Base-by-base conservation (phyloP, 2,888 invertebrate genomes). In the Acanthococcus lagerstroemiae region DNA sequence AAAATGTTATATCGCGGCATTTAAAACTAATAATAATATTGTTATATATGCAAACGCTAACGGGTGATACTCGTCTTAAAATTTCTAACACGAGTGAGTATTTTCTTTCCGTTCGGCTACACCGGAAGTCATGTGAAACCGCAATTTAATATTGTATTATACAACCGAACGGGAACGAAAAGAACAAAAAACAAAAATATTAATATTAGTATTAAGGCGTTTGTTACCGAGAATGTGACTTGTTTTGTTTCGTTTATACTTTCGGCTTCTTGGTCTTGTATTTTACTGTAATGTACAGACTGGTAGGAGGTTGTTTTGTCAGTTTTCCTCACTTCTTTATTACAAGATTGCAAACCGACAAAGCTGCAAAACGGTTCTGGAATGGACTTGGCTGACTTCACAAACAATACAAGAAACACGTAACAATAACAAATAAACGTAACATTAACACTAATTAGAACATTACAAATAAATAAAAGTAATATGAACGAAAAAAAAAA, bases 271-370 rank as follows among this genome's bases (percentile, higher is more conserved):
- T 52, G 21, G 54, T 63, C 26, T 52, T 63, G 54, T 63, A 63
- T 63, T 54, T 63, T 63, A 63, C 63, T 63, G 63, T 63, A 63
- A 24, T 54, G 63, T 44, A 63, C 54, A 63, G 63, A 54, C 63
- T 37, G 63, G 54, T 37, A 54, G 30, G 27, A 27, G 24, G 52
- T 63, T 19, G 63, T 52, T 54, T 63, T 63, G 21, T 63, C 63
- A 44, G 52, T 52, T 54, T 63, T 63, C 54, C 54, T 50, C 30
- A 54, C 27, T 63, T 63, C 63, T 6, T 63, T 63, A 63, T 19
- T 21, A 50, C 50, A 50, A 19, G 52, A 50, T 52, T 37, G 50
- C 50, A 30, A 37, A 52, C 54, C 54, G 21, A 63, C 30, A 63
- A 63, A 63, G 27, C 54, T 63, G 30, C 48, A 52, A 63, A 63